Percentiles rank a stretch among this genome's conserved stretches.
Conservation (phyloP, 2,113 vertebrate genomes). For the Eira barbara region DNA sequence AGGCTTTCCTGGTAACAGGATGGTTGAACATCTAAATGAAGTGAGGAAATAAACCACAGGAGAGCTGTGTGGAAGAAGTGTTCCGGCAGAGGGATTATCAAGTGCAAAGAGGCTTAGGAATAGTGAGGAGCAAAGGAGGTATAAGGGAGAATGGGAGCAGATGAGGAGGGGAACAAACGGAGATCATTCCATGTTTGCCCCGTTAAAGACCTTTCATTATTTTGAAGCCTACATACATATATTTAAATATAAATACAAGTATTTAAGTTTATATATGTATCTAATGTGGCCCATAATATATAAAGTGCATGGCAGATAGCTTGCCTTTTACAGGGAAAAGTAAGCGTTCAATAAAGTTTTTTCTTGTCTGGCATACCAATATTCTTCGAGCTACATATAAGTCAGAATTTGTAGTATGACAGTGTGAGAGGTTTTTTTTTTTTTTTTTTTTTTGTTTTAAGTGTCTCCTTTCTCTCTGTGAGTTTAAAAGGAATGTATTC, state of each 20-base stretch:
- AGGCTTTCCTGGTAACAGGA: not conserved
- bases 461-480: not conserved
- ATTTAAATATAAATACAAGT: not conserved
- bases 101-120: not conserved
- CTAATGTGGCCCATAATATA: not conserved
- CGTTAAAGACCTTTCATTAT: not conserved
- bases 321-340: not conserved
- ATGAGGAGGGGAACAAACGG: not conserved
- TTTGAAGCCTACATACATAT: not conserved
- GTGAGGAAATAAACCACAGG: too few species aligned
- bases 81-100: rapidly evolving
- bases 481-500: not conserved
- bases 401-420: not conserved
- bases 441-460: not conserved
- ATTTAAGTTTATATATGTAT: not conserved
- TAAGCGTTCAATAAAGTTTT: not conserved
- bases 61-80: not conserved
- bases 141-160: rapidly evolving
- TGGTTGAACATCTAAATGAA: not conserved
- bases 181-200: too few species aligned
- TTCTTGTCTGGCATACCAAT: not conserved
- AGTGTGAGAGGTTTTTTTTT: not conserved
- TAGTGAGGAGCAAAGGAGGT: not conserved
- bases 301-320: not conserved
- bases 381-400: not conserved